phyloP scores from a whole-genome alignment of 2,888 invertebrate species.

The Sycophila texana region DNA sequence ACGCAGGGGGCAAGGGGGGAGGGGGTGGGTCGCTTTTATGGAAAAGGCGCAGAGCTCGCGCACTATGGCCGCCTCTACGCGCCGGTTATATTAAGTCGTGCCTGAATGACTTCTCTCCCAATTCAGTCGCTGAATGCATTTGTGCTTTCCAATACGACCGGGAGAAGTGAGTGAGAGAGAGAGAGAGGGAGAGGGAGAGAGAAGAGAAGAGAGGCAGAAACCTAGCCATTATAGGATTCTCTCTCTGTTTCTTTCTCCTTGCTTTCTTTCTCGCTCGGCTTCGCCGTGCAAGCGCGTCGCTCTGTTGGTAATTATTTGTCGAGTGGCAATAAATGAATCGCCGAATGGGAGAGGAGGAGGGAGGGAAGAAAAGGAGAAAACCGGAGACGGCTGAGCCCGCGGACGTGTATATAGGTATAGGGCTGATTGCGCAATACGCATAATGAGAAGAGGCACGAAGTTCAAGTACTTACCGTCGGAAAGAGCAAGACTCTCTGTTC shows the following conservation, averaged over 20 bases:
- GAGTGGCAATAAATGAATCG: slow-evolving; percentile 68
- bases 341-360: slow-evolving; percentile 24
- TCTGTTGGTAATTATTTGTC: slow-evolving; percentile 69
- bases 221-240: slow-evolving; percentile 38
- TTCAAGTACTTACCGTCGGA: slow-evolving; percentile 42
- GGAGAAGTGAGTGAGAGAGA: slow-evolving; percentile 14
- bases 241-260: slow-evolving; percentile 17
- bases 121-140: slow-evolving; percentile 64
- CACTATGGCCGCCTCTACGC: slow-evolving; percentile 11
- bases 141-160: slow-evolving; percentile 40
- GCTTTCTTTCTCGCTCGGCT: slow-evolving; percentile 18
- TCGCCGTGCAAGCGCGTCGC: slow-evolving; percentile 40
- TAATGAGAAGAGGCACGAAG: slow-evolving; percentile 48
- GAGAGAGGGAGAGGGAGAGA: slow-evolving; percentile 18
- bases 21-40: slow-evolving; percentile 24
- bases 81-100: slow-evolving; percentile 65
- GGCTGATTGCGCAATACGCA: slow-evolving; percentile 10
- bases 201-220: slow-evolving; percentile 10
- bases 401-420: slow-evolving; percentile 15
- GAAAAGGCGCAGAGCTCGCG: slow-evolving; percentile 24
- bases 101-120: slow-evolving; percentile 66
- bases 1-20: slow-evolving; percentile 14
- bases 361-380: slow-evolving; percentile 45
- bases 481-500: slow-evolving; percentile 36
- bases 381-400: not conserved